Percentiles rank a stretch among this genome's conserved stretches.
phyloP scores from a whole-genome alignment of 2,888 invertebrate genomes.

The Oxyscelio sp. region DNA sequence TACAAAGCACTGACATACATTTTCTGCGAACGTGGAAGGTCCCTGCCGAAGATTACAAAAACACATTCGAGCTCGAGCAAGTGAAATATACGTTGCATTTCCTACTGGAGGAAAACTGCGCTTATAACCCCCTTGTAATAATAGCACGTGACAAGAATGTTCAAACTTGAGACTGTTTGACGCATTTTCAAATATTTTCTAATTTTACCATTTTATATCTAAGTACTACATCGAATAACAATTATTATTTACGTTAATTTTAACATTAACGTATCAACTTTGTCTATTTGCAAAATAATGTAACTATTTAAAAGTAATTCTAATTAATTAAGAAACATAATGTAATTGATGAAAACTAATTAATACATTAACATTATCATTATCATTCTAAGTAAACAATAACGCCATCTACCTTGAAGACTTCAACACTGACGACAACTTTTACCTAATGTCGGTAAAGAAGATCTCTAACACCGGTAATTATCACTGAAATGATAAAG shows the following conservation, averaged over 20 bases:
- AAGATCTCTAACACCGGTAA: not conserved
- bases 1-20: constrained; percentile 70
- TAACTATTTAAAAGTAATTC: too few relatives aligned
- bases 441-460: constrained; percentile 1
- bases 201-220: not conserved
- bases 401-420: too few relatives aligned
- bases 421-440: too few relatives aligned
- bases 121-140: constrained; percentile 20
- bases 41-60: constrained; percentile 69
- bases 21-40: constrained; percentile 60
- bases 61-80: constrained; percentile 44
- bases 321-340: too few relatives aligned
- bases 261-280: too few relatives aligned
- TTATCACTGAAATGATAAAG: not conserved
- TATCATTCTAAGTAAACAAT: too few relatives aligned
- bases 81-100: constrained; percentile 50
- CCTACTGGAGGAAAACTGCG: constrained; percentile 21
- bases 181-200: not conserved
- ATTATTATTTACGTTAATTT: too few relatives aligned
- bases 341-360: too few relatives aligned
- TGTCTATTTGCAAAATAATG: too few relatives aligned
- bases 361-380: too few relatives aligned
- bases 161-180: constrained; percentile 5
- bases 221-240: not conserved
- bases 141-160: constrained; percentile 31